Evolutionary conservation across 2,888 invertebrate genomes (phyloP).

Genomic region (Zaprionus obscuricornis): DNA sequence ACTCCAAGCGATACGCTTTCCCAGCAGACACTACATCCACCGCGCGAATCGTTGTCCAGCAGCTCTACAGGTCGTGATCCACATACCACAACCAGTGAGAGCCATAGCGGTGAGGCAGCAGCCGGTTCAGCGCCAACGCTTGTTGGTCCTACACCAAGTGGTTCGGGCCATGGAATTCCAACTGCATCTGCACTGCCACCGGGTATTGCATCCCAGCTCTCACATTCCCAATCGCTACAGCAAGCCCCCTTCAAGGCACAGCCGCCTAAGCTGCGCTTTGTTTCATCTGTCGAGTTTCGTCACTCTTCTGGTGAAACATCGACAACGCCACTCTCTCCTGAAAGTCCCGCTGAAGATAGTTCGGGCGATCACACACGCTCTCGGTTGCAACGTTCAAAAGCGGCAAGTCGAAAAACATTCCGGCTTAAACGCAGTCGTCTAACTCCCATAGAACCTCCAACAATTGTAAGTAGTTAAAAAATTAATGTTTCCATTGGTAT

Average conservation of each 20-base stretch:
- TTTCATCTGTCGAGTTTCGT: constrained; percentile 91
- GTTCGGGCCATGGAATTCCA: constrained; percentile 63
- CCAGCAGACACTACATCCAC: constrained; percentile 84
- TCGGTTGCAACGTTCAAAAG: constrained; percentile 94
- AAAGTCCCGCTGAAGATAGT: constrained; percentile 88
- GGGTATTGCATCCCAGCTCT: constrained; percentile 83
- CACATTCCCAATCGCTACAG: constrained; percentile 83
- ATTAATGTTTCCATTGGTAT: background rate
- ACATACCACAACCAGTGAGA: constrained; percentile 82
- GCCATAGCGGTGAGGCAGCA: constrained; percentile 81
- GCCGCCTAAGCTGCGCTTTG: constrained; percentile 90
- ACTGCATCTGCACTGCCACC: constrained; percentile 75
- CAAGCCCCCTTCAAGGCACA: constrained; percentile 83
- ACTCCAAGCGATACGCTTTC: constrained; percentile 84
- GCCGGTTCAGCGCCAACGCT: constrained; percentile 77
- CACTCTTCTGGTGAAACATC: constrained; percentile 92
- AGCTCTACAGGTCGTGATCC: constrained; percentile 85
- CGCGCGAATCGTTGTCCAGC: constrained; percentile 86
- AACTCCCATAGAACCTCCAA: constrained; percentile 87
- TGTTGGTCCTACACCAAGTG: constrained; percentile 59
- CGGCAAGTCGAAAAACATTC: constrained; percentile 97
- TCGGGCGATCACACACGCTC: constrained; percentile 86
- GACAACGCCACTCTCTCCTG: constrained; percentile 90
- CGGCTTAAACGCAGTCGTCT: constrained; percentile 89
- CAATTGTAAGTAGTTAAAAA: constrained; percentile 72